A percentile compares a stretch with the other conserved stretches of the same genome.
phyloP scores from a whole-genome alignment of 1,140 invertebrate species.

The Drosophila arizonae region DNA sequence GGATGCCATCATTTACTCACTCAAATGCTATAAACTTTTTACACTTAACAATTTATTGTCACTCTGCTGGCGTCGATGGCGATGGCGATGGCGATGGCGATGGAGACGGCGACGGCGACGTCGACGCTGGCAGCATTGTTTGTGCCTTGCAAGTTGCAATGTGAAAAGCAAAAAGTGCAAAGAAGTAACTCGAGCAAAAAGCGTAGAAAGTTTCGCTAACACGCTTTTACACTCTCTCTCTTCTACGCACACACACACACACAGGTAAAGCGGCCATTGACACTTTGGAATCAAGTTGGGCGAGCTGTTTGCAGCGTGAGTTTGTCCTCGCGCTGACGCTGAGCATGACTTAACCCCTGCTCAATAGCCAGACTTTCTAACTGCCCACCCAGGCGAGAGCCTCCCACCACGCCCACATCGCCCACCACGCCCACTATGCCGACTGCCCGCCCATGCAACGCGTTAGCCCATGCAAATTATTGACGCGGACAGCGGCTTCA shows the following conservation, averaged over 20 bases:
- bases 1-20: constrained; percentile 67
- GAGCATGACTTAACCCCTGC: constrained; percentile 42
- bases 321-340: constrained; percentile 25
- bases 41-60: constrained; percentile 79
- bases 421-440: neutral
- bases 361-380: neutral
- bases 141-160: constrained; percentile 26
- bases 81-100: constrained; percentile 13
- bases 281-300: constrained; percentile 52
- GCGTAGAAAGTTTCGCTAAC: constrained; percentile 68
- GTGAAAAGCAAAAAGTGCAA: constrained; percentile 29
- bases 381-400: neutral
- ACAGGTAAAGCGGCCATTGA: constrained; percentile 67
- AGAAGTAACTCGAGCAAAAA: constrained; percentile 68
- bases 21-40: constrained; percentile 75
- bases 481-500: constrained; percentile 72
- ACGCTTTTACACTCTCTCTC: constrained; percentile 66
- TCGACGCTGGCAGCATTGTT: constrained; percentile 10
- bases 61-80: constrained; percentile 45
- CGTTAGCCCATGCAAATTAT: constrained; percentile 76
- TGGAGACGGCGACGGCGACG: neutral
- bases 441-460: neutral
- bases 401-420: neutral
- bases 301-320: constrained; percentile 39
- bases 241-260: constrained; percentile 22